Evolutionary conservation across 2,113 vertebrate genomes (phyloP), one percentile per base, ranked within the genome.

Genomic region (Pimephales promelas): DNA sequence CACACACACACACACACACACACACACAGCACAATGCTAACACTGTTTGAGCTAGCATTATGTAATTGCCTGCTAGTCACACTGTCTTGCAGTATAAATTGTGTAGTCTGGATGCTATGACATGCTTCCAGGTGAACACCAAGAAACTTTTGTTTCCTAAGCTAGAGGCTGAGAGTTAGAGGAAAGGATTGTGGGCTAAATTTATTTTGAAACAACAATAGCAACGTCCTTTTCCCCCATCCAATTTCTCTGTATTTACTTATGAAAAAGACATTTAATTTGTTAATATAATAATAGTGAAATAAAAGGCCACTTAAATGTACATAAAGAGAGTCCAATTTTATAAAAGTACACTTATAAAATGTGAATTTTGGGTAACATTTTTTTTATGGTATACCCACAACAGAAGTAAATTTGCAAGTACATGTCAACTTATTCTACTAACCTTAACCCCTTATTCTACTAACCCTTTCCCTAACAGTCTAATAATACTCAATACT

Each of bases 31-130:
- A 93, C 90, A 93, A 92, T 86, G 62, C 89, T 31, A 62, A 86
- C 83, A 90, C 90, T 90, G 89, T 90, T 90, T 85, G 76, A 76
- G 79, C 85, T 34, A 62, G 87, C 40, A 84, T 91, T 89, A 24
- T 88, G 87, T 86, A 88, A 90, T 92, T 92, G 90, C 40, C 31
- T 43, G 43, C 28, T 9, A 40, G 72, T 54, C 28, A 28, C 52
- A 56, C 43, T 52, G 71, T 40, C 81, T 14, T 22, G 36, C 61
- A 49, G 52, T 45, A 43, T 43, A 77, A 52, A 77, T 18, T 76
- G 82, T 52, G 34, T 52, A 34, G 75, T 78, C 36, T 79, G 76
- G 36, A 45, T 79, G 57, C 56, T n/a, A 36, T 45, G 76, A 79
- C 76, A 61, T 61, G 56, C 45, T 62, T 79, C 56, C 36, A 79